These are phyloP conservation scores for Stegodyphus dumicola DNA, from an alignment of 1,140 invertebrate genomes.

Conservation along the genomic window DNA sequence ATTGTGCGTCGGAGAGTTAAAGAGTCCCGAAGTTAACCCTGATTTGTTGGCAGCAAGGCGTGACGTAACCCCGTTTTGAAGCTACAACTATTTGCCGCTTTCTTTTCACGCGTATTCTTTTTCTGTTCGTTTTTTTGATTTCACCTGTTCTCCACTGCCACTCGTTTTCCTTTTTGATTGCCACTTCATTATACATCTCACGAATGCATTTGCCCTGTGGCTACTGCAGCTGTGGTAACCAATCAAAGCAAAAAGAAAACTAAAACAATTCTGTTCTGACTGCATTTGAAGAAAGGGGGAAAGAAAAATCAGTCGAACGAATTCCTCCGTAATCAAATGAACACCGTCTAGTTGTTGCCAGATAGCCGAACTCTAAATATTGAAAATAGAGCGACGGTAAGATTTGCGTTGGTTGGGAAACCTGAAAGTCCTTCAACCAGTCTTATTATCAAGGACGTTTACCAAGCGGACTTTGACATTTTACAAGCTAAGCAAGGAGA, in stretches of 20 bases:
- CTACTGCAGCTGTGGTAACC: not conserved
- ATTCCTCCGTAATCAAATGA: not conserved
- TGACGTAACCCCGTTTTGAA: conserved; percentile 31
- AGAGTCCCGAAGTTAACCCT: conserved; percentile 6
- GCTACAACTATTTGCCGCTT: not conserved
- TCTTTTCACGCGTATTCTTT: not conserved
- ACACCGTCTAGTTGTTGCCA: not conserved
- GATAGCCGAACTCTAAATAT: not conserved
- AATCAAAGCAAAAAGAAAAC: not conserved
- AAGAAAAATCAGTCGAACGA: not conserved
- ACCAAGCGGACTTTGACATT: conserved; percentile 4
- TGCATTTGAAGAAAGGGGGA: not conserved
- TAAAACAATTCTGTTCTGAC: too few species aligned
- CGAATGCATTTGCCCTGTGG: not conserved
- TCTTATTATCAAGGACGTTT: conserved; percentile 13
- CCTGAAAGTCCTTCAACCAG: conserved; percentile 28
- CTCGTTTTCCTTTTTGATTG: not conserved
- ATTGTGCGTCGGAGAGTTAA: not conserved
- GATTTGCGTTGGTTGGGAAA: conserved; percentile 28
- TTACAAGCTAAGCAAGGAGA: not conserved
- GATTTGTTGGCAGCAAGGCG: conserved; percentile 25
- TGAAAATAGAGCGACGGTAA: not conserved
- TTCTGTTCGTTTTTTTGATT: not conserved
- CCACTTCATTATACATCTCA: not conserved
- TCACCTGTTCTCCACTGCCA: not conserved